Conservation (phyloP, 2,797 vertebrate genomes). For the Psittacula echo region DNA sequence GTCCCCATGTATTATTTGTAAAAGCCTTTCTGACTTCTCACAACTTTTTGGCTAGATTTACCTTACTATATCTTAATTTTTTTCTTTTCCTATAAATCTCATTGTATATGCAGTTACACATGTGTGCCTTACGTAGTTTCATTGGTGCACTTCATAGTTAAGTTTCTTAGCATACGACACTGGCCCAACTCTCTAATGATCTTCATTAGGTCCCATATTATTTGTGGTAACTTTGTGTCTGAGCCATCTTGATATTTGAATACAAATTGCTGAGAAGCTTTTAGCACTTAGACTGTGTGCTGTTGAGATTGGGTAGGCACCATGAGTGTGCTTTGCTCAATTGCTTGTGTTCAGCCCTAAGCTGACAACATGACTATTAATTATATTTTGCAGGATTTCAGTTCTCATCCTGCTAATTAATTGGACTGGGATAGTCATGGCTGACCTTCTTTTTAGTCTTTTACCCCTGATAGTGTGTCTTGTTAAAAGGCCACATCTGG, state of each 20-base stretch:
- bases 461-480: accelerated
- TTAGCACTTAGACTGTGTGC: background rate
- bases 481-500: background rate
- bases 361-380: constrained; percentile 9
- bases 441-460: constrained; percentile 23
- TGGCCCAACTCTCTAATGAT: background rate
- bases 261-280: background rate
- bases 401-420: constrained; percentile 47
- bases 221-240: background rate
- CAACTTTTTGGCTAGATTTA: background rate
- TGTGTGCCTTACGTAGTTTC: background rate
- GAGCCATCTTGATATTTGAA: background rate
- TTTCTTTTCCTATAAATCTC: background rate
- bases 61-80: background rate
- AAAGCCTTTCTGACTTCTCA: background rate
- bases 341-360: background rate
- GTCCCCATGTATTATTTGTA: background rate
- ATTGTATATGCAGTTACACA: background rate
- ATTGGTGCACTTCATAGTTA: background rate
- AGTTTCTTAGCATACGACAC: background rate
- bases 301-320: background rate
- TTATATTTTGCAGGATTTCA: constrained; percentile 26
- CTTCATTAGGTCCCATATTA: background rate
- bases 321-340: background rate
- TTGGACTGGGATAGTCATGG: background rate